Evolutionary conservation across 2,888 invertebrate species (phyloP).

Genomic region (Pimpla rufipes): DNA sequence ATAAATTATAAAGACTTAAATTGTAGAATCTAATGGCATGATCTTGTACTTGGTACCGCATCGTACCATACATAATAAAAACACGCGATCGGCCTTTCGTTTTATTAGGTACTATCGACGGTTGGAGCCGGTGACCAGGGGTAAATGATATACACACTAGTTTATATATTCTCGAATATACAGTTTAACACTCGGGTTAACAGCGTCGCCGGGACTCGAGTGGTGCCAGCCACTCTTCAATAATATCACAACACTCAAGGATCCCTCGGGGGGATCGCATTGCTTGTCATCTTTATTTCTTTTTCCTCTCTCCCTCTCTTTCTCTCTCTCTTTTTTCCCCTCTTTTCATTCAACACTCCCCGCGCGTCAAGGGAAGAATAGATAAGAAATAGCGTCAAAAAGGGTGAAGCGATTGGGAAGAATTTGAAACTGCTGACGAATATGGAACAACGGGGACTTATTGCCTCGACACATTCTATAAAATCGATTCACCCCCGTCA

Average conservation of each 20-base stretch:
- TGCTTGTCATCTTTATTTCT: conserved; percentile 45
- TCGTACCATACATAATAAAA: conserved; percentile 56
- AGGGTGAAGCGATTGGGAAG: conserved; percentile 29
- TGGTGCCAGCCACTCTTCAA: conserved; percentile 76
- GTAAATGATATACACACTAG: conserved; percentile 32
- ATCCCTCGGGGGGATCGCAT: conserved; percentile 58
- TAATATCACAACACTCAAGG: conserved; percentile 67
- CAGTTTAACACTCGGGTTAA: conserved; percentile 54
- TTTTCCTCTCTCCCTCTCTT: neutral
- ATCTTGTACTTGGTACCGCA: conserved; percentile 71
- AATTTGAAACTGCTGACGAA: conserved; percentile 11
- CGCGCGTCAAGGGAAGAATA: conserved; percentile 13
- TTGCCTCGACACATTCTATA: conserved; percentile 57
- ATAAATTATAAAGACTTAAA: conserved; percentile 67
- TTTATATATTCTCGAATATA: conserved; percentile 48
- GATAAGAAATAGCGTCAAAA: conserved; percentile 10
- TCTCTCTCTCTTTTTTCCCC: neutral
- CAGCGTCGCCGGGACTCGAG: conserved; percentile 64
- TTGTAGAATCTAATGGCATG: conserved; percentile 74
- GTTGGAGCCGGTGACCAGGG: conserved; percentile 31
- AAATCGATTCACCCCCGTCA: conserved; percentile 35
- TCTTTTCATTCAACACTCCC: neutral
- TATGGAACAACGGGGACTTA: conserved; percentile 52
- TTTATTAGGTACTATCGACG: conserved; percentile 38
- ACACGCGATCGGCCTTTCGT: conserved; percentile 27